Base-by-base conservation (phyloP, 2,888 invertebrate species). In the Dryobotodes eremita region DNA sequence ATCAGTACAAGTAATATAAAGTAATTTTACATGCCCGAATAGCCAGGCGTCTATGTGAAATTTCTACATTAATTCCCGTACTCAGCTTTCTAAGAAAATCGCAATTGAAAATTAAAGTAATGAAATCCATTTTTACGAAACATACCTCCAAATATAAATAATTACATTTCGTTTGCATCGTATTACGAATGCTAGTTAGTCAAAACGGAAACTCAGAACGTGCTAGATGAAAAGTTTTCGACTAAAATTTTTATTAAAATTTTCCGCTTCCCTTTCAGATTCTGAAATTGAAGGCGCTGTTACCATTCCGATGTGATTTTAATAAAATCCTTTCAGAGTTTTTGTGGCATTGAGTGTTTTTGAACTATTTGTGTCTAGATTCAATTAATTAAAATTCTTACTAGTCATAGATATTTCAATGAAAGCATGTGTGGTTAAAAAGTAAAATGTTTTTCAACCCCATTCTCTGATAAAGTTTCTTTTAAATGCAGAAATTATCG, bases 221-320 rank as follows among this genome's bases (percentile, higher is more conserved):
- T 46, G 64, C 72, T 80, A 77, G 75, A 83, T 80, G 76, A 80
- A 73, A 79, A 80, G 71, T 79, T 88, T 82, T 74, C 62, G 71
- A 75, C 83, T 70, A 59, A 70, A 81, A 83, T 85, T 87, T 80
- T 71, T 79, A 82, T 87, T 80, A 79, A 86, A 88, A 88, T 70
- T 75, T 81, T 61, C 61, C 73, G 66, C 74, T 77, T 75, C 59
- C 23, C 61, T 77, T 83, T 69, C 70, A 82, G 65, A 61, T 82
- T 78, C 31, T 31, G 48, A 71, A 69, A 73, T 76, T 71, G 36
- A 75, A 79, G 50, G 48, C 53, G 65, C 73, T 62, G 55, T 61
- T 50, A 36, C 23, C 46, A 42, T 61, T 71, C n/a, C 42, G 23
- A 57, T 46, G 46, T 74, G 46, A 65, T 77, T 86, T 71, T 75